Evolutionary conservation across 2,113 vertebrate species (phyloP).

Genomic region (Dipodomys ordii): DNA sequence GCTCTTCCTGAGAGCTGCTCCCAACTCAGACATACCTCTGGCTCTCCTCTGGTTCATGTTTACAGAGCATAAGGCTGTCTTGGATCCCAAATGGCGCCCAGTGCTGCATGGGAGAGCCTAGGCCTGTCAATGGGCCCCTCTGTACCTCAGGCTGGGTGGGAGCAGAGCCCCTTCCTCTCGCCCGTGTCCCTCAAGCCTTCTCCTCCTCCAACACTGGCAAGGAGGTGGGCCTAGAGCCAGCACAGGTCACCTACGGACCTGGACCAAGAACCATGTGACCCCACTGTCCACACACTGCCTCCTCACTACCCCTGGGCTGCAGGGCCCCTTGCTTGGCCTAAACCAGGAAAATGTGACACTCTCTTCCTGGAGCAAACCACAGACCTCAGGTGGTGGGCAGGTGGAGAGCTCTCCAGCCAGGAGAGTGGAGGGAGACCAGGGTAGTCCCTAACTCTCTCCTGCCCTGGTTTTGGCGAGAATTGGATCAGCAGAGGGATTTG

Average conservation of each 20-base stretch:
- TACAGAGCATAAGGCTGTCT: conserved; percentile 62
- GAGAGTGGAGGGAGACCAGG: not conserved
- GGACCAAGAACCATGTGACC: not conserved
- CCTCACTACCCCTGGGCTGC: not conserved
- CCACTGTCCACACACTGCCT: conserved; percentile 41
- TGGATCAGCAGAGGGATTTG: not conserved
- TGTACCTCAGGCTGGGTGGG: conserved; percentile 1
- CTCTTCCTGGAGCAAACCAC: not conserved
- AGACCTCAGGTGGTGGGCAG: not conserved
- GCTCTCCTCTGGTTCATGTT: conserved; percentile 51
- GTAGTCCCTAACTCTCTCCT: not conserved
- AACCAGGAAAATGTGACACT: not conserved
- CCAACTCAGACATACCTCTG: conserved; percentile 23
- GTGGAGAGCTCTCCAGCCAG: not conserved
- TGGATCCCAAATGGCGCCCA: conserved; percentile 30
- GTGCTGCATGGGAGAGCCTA: conserved; percentile 32
- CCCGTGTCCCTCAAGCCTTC: not conserved
- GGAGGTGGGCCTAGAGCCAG: conserved; percentile 43
- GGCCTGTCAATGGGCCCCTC: not conserved
- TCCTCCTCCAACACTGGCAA: conserved; percentile 32
- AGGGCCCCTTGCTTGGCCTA: not conserved
- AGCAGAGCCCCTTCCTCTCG: not conserved
- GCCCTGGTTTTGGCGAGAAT: not conserved
- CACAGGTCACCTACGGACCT: conserved; percentile 22
- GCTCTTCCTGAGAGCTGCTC: conserved; percentile 38